These are phyloP conservation scores for Ptilonorhynchus violaceus DNA, from an alignment of 2,113 vertebrate genomes.

Conservation along the genomic window DNA sequence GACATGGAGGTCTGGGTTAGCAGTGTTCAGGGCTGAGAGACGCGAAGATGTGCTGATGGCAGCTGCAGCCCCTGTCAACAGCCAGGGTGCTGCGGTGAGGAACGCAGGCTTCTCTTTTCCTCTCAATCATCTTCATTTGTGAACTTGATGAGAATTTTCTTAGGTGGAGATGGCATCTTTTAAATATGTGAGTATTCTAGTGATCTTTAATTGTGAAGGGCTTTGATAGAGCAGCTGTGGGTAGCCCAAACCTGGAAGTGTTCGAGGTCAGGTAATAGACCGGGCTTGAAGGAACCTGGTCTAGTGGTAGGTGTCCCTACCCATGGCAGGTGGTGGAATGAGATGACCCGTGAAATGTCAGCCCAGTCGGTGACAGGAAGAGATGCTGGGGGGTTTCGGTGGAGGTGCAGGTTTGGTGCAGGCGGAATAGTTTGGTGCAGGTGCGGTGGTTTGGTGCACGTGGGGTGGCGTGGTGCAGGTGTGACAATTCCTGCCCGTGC, in stretches of 20 bases:
- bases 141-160: background rate
- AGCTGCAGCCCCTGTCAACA: background rate
- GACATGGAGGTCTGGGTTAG: background rate
- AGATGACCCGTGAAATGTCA: background rate
- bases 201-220: background rate
- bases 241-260: background rate
- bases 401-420: background rate
- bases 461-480: background rate
- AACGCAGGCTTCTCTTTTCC: background rate
- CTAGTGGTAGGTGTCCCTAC: background rate
- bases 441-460: too few species aligned
- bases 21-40: background rate
- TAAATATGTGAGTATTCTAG: background rate
- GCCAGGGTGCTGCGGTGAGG: fast-evolving
- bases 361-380: background rate
- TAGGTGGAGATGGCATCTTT: too few species aligned
- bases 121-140: background rate
- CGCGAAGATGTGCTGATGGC: fast-evolving
- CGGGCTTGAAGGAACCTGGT: background rate
- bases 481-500: background rate
- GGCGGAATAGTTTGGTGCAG: fast-evolving
- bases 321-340: background rate
- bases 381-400: fast-evolving
- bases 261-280: background rate
- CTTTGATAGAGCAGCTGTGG: background rate